These are phyloP conservation scores for Notolabrus celidotus DNA, from an alignment of 2,797 vertebrate species.

Conservation along the genomic window DNA sequence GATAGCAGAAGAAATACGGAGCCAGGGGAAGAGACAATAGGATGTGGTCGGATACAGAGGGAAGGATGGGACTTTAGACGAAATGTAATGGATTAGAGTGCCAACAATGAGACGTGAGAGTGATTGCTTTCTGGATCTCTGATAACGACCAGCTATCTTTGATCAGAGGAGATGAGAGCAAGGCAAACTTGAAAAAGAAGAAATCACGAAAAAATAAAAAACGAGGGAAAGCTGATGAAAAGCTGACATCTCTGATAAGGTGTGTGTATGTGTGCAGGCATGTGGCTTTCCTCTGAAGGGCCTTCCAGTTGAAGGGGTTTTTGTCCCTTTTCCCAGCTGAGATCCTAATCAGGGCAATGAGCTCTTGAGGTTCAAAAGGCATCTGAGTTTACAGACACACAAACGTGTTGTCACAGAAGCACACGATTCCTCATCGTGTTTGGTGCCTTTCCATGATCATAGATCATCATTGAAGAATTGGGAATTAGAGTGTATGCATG, in stretches of 20 bases:
- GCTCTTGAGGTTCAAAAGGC: conserved; percentile 39
- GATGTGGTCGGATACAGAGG: conserved; percentile 20
- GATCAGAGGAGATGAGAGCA: conserved; percentile 47
- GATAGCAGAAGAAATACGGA: conserved; percentile 24
- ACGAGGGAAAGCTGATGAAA: conserved; percentile 9
- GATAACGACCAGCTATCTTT: conserved; percentile 57
- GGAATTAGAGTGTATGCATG: conserved; percentile 18
- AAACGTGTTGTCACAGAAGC: conserved; percentile 13
- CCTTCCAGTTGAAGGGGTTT: conserved; percentile 45
- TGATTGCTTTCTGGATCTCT: conserved; percentile 56
- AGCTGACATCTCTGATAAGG: conserved; percentile 8
- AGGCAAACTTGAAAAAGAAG: conserved; percentile 34
- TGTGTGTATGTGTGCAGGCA: conserved; percentile 3
- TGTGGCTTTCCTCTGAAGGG: conserved; percentile 4
- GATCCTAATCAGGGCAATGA: conserved; percentile 68
- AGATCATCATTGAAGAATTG: conserved; percentile 23
- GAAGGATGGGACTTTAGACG: conserved; percentile 5
- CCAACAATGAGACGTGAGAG: conserved; percentile 51
- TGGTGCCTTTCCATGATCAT: conserved; percentile 17
- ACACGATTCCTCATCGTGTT: conserved; percentile 18
- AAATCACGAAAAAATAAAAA: conserved; percentile 32
- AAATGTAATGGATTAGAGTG: conserved; percentile 45
- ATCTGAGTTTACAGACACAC: conserved; percentile 17
- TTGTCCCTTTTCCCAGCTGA: conserved; percentile 32
- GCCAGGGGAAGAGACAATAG: conserved; percentile 12